Percentiles rank a stretch among this genome's conserved stretches.
Conservation (phyloP, 1,140 invertebrate genomes). For the Scaptomyza pallida region DNA sequence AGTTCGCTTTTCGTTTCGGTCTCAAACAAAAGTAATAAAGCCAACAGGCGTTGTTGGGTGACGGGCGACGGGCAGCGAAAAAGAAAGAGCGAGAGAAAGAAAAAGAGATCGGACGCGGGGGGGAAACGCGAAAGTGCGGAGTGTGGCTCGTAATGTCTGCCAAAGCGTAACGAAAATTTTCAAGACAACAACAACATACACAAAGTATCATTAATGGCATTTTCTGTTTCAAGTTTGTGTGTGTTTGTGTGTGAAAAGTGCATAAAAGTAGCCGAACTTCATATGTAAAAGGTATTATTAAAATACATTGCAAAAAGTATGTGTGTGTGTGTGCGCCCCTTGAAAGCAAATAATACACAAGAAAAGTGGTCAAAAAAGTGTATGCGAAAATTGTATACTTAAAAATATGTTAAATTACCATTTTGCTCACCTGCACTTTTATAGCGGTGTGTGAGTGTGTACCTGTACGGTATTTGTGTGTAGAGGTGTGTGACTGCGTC, state of each 20-base stretch:
- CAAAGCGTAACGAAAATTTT: conserved; percentile 79
- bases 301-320: conserved; percentile 30
- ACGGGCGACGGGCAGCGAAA: conserved; percentile 13
- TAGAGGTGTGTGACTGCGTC: conserved; percentile 21
- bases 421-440: conserved; percentile 72
- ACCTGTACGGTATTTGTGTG: conserved; percentile 8
- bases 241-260: conserved; percentile 79
- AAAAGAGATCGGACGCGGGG: conserved; percentile 6
- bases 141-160: conserved; percentile 78
- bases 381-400: conserved; percentile 43
- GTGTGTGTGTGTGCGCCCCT: conserved; percentile 11
- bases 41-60: conserved; percentile 19
- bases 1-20: conserved; percentile 34
- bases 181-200: conserved; percentile 50
- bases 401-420: conserved; percentile 64
- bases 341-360: conserved; percentile 3
- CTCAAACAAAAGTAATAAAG: conserved; percentile 40
- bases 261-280: conserved; percentile 52
- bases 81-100: background rate
- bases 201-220: conserved; percentile 69
- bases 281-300: conserved; percentile 68
- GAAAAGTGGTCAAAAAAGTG: conserved; percentile 13
- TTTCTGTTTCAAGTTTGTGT: conserved; percentile 77
- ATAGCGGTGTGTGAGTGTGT: conserved; percentile 28
- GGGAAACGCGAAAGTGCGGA: conserved; percentile 67